Conservation (phyloP, 2,113 vertebrate species). For the Furnarius figulus region DNA sequence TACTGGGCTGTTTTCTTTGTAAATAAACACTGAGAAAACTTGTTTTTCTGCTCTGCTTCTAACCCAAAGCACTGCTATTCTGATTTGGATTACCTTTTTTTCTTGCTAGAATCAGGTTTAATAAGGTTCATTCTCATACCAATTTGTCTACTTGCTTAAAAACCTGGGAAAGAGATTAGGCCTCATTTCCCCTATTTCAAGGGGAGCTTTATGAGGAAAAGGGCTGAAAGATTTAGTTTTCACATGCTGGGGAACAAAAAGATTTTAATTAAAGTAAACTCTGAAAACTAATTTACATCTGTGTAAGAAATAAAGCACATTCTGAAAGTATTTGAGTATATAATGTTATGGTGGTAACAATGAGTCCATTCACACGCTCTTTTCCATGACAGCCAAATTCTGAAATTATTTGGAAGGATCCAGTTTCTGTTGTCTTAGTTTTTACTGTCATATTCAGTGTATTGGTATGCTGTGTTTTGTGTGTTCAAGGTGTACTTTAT, state of each 20-base stretch:
- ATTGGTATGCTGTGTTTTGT: neutral
- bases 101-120: neutral
- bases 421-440: neutral
- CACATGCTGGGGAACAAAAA: neutral
- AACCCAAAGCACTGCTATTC: neutral
- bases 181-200: neutral
- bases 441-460: neutral
- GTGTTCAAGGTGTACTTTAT: neutral
- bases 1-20: neutral
- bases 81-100: neutral
- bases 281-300: neutral
- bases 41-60: neutral
- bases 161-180: neutral
- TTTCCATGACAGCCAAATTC: neutral
- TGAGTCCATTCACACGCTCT: neutral
- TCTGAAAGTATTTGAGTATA: neutral
- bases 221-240: neutral
- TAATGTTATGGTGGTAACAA: neutral
- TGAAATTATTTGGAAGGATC: neutral
- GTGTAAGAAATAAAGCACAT: neutral
- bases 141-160: neutral
- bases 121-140: neutral
- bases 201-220: neutral
- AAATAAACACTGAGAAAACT: neutral
- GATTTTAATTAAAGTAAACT: neutral